A percentile compares a stretch with the other conserved stretches of the same genome.
phyloP scores from a whole-genome alignment of 92 coral and sea anemone species.

The Siderastrea siderea region DNA sequence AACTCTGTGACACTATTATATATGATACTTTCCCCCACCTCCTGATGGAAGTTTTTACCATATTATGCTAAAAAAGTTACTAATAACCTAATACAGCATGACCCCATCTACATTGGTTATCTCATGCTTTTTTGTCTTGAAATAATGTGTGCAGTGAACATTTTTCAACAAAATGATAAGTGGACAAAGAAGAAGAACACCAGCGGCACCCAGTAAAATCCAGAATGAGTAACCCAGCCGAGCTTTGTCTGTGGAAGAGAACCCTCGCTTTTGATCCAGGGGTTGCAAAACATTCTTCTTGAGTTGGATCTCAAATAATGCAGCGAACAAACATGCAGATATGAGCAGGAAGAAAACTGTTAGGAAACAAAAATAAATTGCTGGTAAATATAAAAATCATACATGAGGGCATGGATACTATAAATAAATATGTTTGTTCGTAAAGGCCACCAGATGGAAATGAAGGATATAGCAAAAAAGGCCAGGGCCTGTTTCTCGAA shows the following conservation, averaged over 20 bases:
- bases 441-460: no score
- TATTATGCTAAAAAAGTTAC: neutral
- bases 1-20: no score
- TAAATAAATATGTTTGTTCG: no score
- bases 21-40: no score
- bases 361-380: neutral
- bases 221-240: slow-evolving; percentile 87
- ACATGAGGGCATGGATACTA: no score
- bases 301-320: slow-evolving; percentile 83
- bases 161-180: slow-evolving; percentile 69
- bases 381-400: neutral
- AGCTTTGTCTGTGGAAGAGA: slow-evolving; percentile 84
- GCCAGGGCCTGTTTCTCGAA: no score
- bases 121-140: slow-evolving; percentile 71
- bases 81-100: slow-evolving; percentile 72
- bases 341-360: slow-evolving; percentile 72
- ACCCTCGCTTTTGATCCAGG: slow-evolving; percentile 67
- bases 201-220: slow-evolving; percentile 84
- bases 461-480: no score
- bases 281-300: slow-evolving; percentile 84
- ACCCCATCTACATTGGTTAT: slow-evolving; percentile 80
- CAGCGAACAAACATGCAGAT: slow-evolving; percentile 81
- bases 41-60: no score
- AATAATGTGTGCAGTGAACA: slow-evolving; percentile 77
- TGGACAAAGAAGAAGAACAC: slow-evolving; percentile 76